phyloP scores from a whole-genome alignment of 1,140 invertebrate genomes.

The Heliothis virescens region DNA sequence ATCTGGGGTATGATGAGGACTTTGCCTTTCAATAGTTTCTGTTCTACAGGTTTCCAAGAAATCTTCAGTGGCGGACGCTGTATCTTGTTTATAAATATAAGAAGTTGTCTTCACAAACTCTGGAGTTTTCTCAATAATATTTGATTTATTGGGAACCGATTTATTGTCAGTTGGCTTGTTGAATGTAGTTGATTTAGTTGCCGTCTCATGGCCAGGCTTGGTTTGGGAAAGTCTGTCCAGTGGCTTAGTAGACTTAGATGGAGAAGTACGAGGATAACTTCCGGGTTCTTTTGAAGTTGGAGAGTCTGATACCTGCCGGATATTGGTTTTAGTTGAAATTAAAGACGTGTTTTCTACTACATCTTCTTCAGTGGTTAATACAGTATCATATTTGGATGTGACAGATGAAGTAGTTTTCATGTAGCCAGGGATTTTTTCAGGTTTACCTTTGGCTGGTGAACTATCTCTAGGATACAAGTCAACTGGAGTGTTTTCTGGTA shows the following conservation, averaged over 20 bases:
- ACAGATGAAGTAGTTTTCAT: slow-evolving; percentile 51
- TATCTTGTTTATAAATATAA: slow-evolving; percentile 25
- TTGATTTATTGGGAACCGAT: not conserved
- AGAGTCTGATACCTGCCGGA: not conserved
- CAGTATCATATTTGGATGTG: slow-evolving; percentile 45
- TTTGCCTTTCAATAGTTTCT: slow-evolving; percentile 7
- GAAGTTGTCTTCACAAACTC: slow-evolving; percentile 19
- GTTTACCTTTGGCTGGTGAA: not conserved
- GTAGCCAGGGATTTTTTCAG: slow-evolving; percentile 29
- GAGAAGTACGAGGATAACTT: not conserved
- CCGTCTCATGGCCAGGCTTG: not conserved
- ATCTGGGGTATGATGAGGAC: not conserved
- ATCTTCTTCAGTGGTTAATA: slow-evolving; percentile 42
- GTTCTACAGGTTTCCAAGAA: not conserved
- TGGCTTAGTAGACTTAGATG: not conserved
- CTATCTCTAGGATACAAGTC: slow-evolving; percentile 25
- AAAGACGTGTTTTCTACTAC: slow-evolving; percentile 35
- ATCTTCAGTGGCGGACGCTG: not conserved
- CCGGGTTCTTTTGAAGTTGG: not conserved
- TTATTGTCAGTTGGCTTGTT: not conserved
- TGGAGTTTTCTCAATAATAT: slow-evolving; percentile 17
- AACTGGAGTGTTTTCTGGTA: slow-evolving; percentile 4
- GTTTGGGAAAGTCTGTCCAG: not conserved
- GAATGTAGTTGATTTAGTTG: not conserved
- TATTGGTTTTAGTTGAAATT: not conserved